Base-by-base conservation (phyloP, 2,797 vertebrate species). In the Cossypha heuglini region DNA sequence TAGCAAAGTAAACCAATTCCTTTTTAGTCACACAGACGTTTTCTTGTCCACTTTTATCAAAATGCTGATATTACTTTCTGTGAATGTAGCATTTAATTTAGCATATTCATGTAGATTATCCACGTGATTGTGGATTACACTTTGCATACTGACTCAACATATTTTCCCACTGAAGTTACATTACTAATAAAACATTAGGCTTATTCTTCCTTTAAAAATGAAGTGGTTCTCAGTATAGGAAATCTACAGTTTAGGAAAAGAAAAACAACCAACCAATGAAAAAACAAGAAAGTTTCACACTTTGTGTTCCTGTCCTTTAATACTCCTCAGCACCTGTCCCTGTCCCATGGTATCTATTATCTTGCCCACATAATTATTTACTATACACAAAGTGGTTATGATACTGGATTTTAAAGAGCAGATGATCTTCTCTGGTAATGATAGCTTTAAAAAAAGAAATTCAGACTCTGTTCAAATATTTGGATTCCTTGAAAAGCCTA, bases 1-100 rank as follows among this genome's bases (percentile, higher is more conserved):
- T 31, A 67, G 10, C 9, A 42, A 75, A 68, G 14, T 3, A 52
- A 76, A 57, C 31, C 19, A 29, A 28, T 0, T 6, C 1, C 3
- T 26, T 69, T 88, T 37, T 45, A 40, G 3, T 28, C 62, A 28
- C 9, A 45, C 6, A 26, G 14, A 15, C 6, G 7, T 55, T 66
- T 82, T 75, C 20, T 73, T 66, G 11, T 29, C 13, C 20, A 22
- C 19, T 49, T 66, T 1, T 15, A 42, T 46, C 3, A 45, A 62
- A 81, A 52, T 62, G 31, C 1, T 83, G 21, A 15, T 57, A 16
- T 54, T 55, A 45, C 29, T 54, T 83, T 67, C 13, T 77, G 24
- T 52, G 31, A 66, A 11, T 66, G 24, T 55, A 52, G 13, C 11
- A 35, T 58, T 66, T 80, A 58, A 52, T 76, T 81, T 45, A 45